A percentile compares a stretch with the other conserved stretches of the same genome.
Evolutionary conservation across 2,888 invertebrate species (phyloP).

Genomic region (Tanytarsus gracilentus): DNA sequence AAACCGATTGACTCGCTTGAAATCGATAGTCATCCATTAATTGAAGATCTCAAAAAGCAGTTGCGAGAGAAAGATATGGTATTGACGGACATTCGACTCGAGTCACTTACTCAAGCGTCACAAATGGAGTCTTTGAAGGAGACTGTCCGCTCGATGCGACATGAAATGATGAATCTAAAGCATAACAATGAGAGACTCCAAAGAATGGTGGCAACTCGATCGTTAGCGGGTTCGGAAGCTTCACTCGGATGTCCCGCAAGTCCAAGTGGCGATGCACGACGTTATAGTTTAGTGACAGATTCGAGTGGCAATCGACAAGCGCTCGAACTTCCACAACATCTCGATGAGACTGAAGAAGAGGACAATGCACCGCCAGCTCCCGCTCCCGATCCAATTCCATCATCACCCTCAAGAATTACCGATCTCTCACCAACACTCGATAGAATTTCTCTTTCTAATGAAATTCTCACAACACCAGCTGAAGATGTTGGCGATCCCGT

Average conservation of each 20-base stretch:
- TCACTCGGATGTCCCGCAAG: conserved; percentile 47
- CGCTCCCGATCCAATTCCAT: conserved; percentile 41
- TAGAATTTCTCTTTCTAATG: conserved; percentile 33
- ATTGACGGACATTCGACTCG: conserved; percentile 89
- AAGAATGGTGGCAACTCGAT: conserved; percentile 65
- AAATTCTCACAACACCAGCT: conserved; percentile 38
- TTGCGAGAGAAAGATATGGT: conserved; percentile 92
- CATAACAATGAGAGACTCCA: conserved; percentile 94
- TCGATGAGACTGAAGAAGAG: conserved; percentile 42
- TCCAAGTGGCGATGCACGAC: conserved; percentile 47
- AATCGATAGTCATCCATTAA: conserved; percentile 44
- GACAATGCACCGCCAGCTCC: conserved; percentile 41
- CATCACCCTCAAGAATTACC: conserved; percentile 35
- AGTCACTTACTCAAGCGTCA: conserved; percentile 93
- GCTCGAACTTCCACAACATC: conserved; percentile 42
- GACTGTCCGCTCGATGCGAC: conserved; percentile 94
- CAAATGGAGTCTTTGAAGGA: conserved; percentile 94
- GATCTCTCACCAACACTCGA: conserved; percentile 36
- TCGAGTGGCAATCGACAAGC: conserved; percentile 40
- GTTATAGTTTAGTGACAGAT: conserved; percentile 48
- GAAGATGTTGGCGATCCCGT: conserved; percentile 59
- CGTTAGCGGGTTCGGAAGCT: conserved; percentile 53
- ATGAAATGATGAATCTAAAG: conserved; percentile 93
- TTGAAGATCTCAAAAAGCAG: conserved; percentile 82
- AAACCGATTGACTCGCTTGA: conserved; percentile 44